Base-by-base conservation (phyloP, 2,888 invertebrate genomes). In the Pseudanteris insignis region DNA sequence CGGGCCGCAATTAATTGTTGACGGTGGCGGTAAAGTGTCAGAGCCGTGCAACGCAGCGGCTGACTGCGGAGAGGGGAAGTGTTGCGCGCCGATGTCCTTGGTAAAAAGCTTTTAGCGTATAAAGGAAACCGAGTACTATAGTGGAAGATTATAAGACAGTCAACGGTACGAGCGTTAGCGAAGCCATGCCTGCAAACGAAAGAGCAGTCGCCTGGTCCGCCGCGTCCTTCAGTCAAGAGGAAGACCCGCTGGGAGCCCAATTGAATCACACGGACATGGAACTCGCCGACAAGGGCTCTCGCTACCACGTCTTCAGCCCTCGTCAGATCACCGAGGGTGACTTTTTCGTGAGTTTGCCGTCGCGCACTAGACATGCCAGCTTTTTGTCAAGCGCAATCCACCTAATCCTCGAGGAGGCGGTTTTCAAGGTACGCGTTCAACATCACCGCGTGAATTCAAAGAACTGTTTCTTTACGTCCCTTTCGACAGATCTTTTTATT, bases 321-420 rank as follows among this genome's bases (percentile, higher is more conserved):
- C 15, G 10, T 15, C 6, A n/a, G 1, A 10, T 13, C 5, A 29
- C 32, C 5, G n/a, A n/a, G 3, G 38, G 7, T 2, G 7, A 18
- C 14, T 28, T 43, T 1, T 66, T 51, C 41, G 60, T 54, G 4
- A 88, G 88, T 73, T 81, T 88, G 50, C 86, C 90, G 1, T 83
- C 84, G 25, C 82, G 84, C 67, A 81, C 84, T 10, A 82, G 83
- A 29, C 90, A 91, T 76, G 91, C 91, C 75, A 84, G 85, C 34
- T 91, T 92, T 73, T 82, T 93, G 29, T 83, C 87, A 40, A 84
- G 86, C 61, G 87, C 88, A 54, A 83, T 89, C 36, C 89, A 91
- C 53, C 79, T 91, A 60, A 81, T 92, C 65, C 82, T 92, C 29
- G 86, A 89, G 62, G 84, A 89, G 50, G 91, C 90, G 2, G 86